phyloP scores from a whole-genome alignment of 2,888 invertebrate species.

The Luperina testacea region DNA sequence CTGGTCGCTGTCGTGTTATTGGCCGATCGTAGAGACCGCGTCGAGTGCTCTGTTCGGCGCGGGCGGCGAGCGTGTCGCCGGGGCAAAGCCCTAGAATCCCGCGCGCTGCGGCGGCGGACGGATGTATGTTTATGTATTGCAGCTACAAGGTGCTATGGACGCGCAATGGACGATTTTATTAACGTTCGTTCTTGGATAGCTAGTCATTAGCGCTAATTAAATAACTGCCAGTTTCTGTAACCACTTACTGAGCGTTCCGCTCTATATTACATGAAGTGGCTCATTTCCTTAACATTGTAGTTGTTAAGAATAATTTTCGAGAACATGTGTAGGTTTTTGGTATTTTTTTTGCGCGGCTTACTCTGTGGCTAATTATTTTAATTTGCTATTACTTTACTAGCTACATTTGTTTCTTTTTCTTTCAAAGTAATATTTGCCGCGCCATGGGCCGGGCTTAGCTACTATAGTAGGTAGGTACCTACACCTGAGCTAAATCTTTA shows the following conservation, averaged over 20 bases:
- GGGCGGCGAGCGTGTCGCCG: too few relatives aligned
- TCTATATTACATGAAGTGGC: slow-evolving; percentile 45
- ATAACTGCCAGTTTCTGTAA: slow-evolving; percentile 65
- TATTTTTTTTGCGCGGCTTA: neutral
- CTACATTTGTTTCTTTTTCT: neutral
- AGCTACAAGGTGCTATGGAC: too few relatives aligned
- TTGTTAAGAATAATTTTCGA: slow-evolving; percentile 9
- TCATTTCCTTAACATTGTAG: slow-evolving; percentile 41
- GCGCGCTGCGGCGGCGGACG: too few relatives aligned
- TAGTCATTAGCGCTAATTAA: slow-evolving; percentile 68
- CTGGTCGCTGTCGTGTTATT: too few relatives aligned
- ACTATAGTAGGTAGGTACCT: neutral
- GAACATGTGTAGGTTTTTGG: neutral
- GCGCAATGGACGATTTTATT: slow-evolving; percentile 61
- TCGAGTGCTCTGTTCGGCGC: too few relatives aligned
- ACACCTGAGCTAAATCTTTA: neutral
- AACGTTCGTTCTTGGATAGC: slow-evolving; percentile 61
- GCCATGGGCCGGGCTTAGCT: too few relatives aligned
- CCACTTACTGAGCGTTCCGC: slow-evolving; percentile 46
- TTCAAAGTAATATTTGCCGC: neutral
- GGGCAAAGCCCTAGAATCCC: too few relatives aligned
- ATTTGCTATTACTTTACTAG: neutral
- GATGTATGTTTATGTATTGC: too few relatives aligned
- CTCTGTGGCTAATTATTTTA: neutral
- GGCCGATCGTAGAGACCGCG: too few relatives aligned